Evolutionary conservation across 2,113 vertebrate species (phyloP), one percentile per base, ranked within the genome.

Genomic region (Spizaetus ornatus): DNA sequence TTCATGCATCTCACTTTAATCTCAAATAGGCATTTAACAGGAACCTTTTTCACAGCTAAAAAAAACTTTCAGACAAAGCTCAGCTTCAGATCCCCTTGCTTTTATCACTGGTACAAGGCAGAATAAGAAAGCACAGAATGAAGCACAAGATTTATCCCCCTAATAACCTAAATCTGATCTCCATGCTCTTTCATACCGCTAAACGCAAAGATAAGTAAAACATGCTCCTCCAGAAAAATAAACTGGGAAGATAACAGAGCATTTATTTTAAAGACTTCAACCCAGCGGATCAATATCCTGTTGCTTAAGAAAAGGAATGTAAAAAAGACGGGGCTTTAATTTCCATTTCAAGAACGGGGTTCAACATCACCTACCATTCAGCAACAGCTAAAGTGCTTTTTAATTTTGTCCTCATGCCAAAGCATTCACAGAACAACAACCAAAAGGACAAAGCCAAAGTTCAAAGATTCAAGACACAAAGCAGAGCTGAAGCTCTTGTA

Each of bases 381-480:
- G 92, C 29, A 65, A 29, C 47, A 83, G 77, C 90, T 88, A 11
- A 96, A 91, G 82, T 90, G 94, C 67, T 95, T 92, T 96, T 86
- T 96, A 89, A 93, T 93, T 94, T 78, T 23, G 34, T 93, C 80
- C 82, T 78, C 10, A 6, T 84, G 82, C 95, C 84, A 45, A 86
- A 95, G 76, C 95, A 86, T 53, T 83, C 38, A 94, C 50, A 32
- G 95, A 92, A 93, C 89, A 93, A 95, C 85, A 74, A 90, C 56
- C 43, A 16, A 93, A 95, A 88, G 88, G 61, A 91, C 71, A 91
- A 82, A 88, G 92, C 58, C 91, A 88, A 86, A 87, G 79, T 94
- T 97, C 82, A 95, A 92, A 97, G 92, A 96, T 85, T 69, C 73
- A 63, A 86, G 83, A 23, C 94, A 97, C 95, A 97, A 97, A 92